Base-by-base conservation (phyloP, 2,113 vertebrate genomes). In the Sylvilagus bachmani region DNA sequence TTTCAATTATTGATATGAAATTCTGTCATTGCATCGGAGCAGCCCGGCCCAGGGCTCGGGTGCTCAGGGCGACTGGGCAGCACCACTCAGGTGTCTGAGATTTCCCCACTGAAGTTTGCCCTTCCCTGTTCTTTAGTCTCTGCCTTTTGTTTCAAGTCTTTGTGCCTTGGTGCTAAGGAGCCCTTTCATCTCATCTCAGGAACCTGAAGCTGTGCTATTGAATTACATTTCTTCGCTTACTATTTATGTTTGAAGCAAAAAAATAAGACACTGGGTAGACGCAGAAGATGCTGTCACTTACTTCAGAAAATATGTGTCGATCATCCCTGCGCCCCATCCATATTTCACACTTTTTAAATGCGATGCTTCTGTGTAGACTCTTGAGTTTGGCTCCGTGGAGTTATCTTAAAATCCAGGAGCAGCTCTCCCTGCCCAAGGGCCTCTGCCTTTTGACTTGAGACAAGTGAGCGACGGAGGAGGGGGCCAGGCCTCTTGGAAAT, bases 1-100 rank as follows among this genome's bases (percentile, higher is more conserved):
- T 97, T 96, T 98, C 97, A 98, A 98, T 98, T 98, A 98, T 98
- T 98, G 97, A 98, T 97, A 95, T 95, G 97, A 98, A 98, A 93
- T 98, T 97, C 96, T 98, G 97, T 95, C 88, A 96, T 95, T 90
- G 95, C 96, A 93, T 53, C n/a, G 94, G 94, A 97, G 93, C 94
- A 97, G 97, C 98, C 97, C 97, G 98, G 96, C 96, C 95, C 77
- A 1, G 75, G 70, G 94, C 97, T 97, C 96, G 95, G 73, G 96
- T 96, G 97, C 97, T 97, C 93, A 89, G 93, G 97, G 93, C 38
- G 0, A 95, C 94, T 96, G 92, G 96, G 95, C 97, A 97, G 96
- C 91, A 98, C 96, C 96, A 89, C 95, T 96, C 53, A 1, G 24
- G 75, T 94, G 90, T 90, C 64, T 44, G 85, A 96, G 97, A 83